Conservation (phyloP, 2,113 vertebrate genomes). For the Bos taurus region ARS-UCD2.0 NC_037341.1:41506001-41506500, state of each 20-base stretch:
- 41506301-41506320: not conserved
- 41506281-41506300: not conserved
- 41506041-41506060: not conserved
- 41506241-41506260: not conserved
- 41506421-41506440: not conserved
- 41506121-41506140: not conserved
- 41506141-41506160: not conserved
- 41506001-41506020: not conserved
- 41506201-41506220: not conserved
- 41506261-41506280: not conserved
- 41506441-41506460: not conserved
- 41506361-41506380: not conserved
- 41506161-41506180: not conserved
- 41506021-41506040: not conserved
- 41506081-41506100: fast-evolving
- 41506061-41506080: not conserved
- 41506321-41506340: not conserved
- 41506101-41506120: not conserved
- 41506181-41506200: not conserved
- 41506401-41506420: not conserved
- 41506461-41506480: not conserved
- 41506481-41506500: not conserved
- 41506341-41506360: not conserved
- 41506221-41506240: not conserved
- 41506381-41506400: not conserved